Conservation (phyloP, 2,797 vertebrate genomes). For the Lophotriccus pileatus region DNA sequence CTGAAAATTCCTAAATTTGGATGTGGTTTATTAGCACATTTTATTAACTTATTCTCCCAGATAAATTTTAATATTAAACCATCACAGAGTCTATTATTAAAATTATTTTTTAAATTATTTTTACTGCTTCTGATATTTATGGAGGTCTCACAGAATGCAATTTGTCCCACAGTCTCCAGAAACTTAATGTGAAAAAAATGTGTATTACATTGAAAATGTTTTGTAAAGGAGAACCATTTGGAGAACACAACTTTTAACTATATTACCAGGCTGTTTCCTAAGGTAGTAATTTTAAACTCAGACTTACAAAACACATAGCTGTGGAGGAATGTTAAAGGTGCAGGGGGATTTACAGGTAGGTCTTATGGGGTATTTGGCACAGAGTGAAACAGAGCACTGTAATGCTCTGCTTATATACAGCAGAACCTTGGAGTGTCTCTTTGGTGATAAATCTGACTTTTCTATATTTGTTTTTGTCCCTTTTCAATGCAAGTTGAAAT, state of each 20-base stretch:
- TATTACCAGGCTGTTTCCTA: not conserved
- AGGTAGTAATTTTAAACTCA: not conserved
- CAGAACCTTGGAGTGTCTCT: not conserved
- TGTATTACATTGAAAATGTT: not conserved
- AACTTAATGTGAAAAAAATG: not conserved
- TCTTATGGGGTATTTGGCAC: not conserved
- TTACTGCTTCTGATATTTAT: not conserved
- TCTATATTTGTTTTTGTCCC: not conserved
- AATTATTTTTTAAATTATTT: not conserved
- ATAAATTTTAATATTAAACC: not conserved
- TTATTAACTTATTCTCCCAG: not conserved
- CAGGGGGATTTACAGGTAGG: not conserved
- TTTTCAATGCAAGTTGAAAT: not conserved
- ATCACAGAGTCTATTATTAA: not conserved
- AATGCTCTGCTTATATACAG: not conserved
- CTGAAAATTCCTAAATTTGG: not conserved
- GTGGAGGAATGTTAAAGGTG: not conserved
- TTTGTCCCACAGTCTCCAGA: not conserved
- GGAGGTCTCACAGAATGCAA: not conserved
- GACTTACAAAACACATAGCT: fast-evolving
- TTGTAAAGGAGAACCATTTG: not conserved
- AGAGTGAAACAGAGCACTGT: not conserved
- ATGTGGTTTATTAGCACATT: not conserved
- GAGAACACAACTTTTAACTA: not conserved
- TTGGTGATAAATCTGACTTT: not conserved